phyloP scores from a whole-genome alignment of 2,888 invertebrate species.

The Ctenicera cuprea region DNA sequence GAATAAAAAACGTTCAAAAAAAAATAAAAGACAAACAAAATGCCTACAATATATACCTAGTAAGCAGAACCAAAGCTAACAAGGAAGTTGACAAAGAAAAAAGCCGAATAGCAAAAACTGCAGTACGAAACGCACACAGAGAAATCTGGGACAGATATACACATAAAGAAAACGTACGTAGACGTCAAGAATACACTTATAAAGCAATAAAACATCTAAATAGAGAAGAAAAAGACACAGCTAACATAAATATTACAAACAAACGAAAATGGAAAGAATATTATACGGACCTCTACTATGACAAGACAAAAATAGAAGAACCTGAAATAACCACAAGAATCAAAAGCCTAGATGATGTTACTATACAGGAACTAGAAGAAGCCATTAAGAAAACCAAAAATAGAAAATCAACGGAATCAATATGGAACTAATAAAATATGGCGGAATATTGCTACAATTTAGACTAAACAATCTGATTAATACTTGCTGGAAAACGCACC shows the following conservation, averaged over 20 bases:
- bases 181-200: background rate
- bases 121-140: slow-evolving; percentile 2
- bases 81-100: background rate
- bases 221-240: slow-evolving; percentile 4
- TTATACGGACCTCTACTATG: slow-evolving; percentile 1
- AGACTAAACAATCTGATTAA: background rate
- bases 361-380: background rate
- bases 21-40: background rate
- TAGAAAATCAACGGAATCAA: background rate
- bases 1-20: background rate
- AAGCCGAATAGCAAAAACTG: background rate
- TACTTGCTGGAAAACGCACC: background rate
- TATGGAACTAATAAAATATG: background rate
- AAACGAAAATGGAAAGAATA: background rate
- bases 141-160: background rate
- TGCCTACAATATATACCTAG: background rate
- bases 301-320: background rate
- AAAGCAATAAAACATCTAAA: too few species aligned
- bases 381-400: background rate
- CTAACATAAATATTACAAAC: background rate
- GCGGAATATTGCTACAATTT: background rate
- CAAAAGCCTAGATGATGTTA: background rate
- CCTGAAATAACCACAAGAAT: background rate
- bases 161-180: background rate
- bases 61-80: background rate